Evolutionary conservation across 2,797 vertebrate species (phyloP), one percentile per base, ranked within the genome.

Genomic region (Acanthurus leucopareius): DNA sequence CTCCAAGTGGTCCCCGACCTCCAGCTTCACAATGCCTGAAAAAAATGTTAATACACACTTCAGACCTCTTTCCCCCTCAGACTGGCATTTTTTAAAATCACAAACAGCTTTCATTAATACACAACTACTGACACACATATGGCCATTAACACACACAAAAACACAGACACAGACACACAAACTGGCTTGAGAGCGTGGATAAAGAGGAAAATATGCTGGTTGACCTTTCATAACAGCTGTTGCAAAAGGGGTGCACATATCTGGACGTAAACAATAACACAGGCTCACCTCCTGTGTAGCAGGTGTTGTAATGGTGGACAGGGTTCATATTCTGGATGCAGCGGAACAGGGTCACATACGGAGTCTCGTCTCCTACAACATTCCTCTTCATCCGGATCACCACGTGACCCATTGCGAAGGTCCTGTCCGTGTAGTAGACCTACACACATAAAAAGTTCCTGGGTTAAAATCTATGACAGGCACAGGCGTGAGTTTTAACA

Each of bases 251-350:
- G 44, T 38, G 65, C 66, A 20, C 63, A 68, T 54, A 54, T 59
- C 38, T 25, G n/a, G 64, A 60, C 28, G 73, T 38, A 32, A 62
- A 57, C 60, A 54, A 60, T 48, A 45, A 53, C 45, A 51, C n/a
- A 22, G 63, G 20, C 90, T 91, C 74, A 99, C 98, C 98, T 92
- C 97, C 98, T 3, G 98, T 98, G 86, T 96, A 99, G 93, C 98
- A 99, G 86, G 98, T 98, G 95, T 98, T 98, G 88, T 93, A 98
- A 9, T 97, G 95, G 58, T 95, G 84, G 38, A 88, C 91, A 2
- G 89, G 88, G 76, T 97, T 96, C 97, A 99, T 99, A 57, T 93
- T 97, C 93, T 99, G 98, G 91, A 99, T 96, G 87, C 98, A 99
- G 73, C 97, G 96, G 90, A 98, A 98, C 87, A 99, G 86, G 64